Conservation (phyloP, 2,797 vertebrate species). For the Zenarchopterus dispar region DNA sequence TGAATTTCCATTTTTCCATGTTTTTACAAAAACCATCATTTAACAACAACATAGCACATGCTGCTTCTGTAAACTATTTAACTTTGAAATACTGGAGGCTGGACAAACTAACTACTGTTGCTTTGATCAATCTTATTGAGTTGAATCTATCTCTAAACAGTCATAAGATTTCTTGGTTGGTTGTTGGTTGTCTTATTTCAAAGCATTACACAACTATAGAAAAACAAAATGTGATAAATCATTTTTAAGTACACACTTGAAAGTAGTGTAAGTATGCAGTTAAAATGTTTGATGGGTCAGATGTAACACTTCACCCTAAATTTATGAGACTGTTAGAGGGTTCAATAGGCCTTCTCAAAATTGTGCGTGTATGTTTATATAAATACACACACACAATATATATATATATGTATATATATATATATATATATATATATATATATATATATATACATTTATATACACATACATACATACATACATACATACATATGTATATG, state of each 20-base stretch:
- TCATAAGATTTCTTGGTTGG: slow-evolving; percentile 5
- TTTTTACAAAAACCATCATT: slow-evolving; percentile 35
- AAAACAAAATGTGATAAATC: background rate
- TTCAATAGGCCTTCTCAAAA: background rate
- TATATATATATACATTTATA: too few relatives aligned
- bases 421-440: too few relatives aligned
- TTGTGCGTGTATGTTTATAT: background rate
- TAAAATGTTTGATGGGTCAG: too few relatives aligned
- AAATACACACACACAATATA: background rate
- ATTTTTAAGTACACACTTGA: too few relatives aligned
- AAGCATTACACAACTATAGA: slow-evolving; percentile 23
- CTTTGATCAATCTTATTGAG: slow-evolving; percentile 38
- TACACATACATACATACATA: too few relatives aligned
- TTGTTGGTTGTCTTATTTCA: slow-evolving; percentile 24
- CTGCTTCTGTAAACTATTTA: slow-evolving; percentile 36
- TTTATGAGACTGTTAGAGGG: too few relatives aligned
- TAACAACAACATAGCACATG: slow-evolving; percentile 38
- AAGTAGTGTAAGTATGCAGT: too few relatives aligned
- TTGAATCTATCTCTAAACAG: background rate
- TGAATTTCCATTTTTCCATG: slow-evolving; percentile 47
- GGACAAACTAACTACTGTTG: slow-evolving; percentile 20
- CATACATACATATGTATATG: too few relatives aligned
- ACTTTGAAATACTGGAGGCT: slow-evolving; percentile 29
- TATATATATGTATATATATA: too few relatives aligned
- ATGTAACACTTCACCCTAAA: too few relatives aligned